phyloP scores from a whole-genome alignment of 2,113 vertebrate genomes.

The Engraulis encrasicolus region DNA sequence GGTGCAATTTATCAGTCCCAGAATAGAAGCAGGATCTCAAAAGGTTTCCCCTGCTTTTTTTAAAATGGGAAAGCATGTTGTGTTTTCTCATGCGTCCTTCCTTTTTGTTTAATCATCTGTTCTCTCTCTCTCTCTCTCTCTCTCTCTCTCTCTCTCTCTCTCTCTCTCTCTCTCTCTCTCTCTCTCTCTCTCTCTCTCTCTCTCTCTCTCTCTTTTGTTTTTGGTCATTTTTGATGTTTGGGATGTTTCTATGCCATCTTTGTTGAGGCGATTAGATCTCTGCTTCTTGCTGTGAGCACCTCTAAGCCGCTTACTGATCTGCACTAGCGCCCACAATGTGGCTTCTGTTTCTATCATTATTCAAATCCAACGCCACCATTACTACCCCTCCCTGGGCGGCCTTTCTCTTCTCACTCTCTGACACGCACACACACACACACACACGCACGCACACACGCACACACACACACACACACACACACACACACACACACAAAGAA shows the following conservation, averaged over 20 bases:
- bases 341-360: slow-evolving; percentile 37
- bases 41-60: slow-evolving; percentile 38
- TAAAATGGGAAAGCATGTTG: not conserved
- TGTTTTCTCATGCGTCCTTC: slow-evolving; percentile 14
- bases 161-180: no score
- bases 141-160: no score
- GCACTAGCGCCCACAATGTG: slow-evolving; percentile 42
- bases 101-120: no score
- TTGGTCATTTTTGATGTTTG: slow-evolving; percentile 38
- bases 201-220: no score
- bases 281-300: slow-evolving; percentile 30
- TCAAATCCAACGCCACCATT: not conserved
- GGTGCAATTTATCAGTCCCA: slow-evolving; percentile 26
- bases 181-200: no score
- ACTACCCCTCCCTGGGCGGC: no score
- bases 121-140: no score
- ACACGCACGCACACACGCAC: no score
- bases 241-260: slow-evolving; percentile 43
- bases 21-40: slow-evolving; percentile 36
- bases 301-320: slow-evolving; percentile 44
- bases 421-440: no score
- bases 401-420: no score
- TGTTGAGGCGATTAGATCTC: slow-evolving; percentile 37
- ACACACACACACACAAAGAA: no score
- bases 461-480: no score